Conservation (phyloP, 2,113 vertebrate genomes). For the Boleophthalmus pectinirostris region DNA sequence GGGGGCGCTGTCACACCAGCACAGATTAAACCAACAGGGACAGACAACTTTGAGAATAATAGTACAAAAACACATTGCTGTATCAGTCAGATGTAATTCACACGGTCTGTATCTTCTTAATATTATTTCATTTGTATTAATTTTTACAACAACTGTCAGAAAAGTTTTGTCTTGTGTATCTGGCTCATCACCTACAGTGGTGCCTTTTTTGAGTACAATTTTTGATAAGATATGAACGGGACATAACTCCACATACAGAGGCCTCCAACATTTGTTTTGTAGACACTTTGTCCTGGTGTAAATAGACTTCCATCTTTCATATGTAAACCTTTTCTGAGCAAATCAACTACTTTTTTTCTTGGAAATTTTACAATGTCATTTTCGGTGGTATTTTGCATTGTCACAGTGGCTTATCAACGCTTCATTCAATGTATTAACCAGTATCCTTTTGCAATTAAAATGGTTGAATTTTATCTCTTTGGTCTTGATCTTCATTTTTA, state of each 20-base stretch:
- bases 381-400: slow-evolving; percentile 74
- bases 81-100: not conserved
- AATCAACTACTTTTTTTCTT: slow-evolving; percentile 57
- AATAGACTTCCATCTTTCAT: slow-evolving; percentile 66
- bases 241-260: slow-evolving; percentile 57
- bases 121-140: slow-evolving; percentile 12
- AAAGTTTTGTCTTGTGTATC: slow-evolving; percentile 55
- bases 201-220: slow-evolving; percentile 68
- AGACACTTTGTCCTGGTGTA: slow-evolving; percentile 60
- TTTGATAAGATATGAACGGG: slow-evolving; percentile 56
- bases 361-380: slow-evolving; percentile 62
- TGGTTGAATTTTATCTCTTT: slow-evolving; percentile 57
- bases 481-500: not conserved
- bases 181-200: slow-evolving; percentile 64
- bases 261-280: slow-evolving; percentile 61
- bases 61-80: slow-evolving; percentile 52
- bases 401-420: slow-evolving; percentile 78
- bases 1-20: slow-evolving; percentile 59
- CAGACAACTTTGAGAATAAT: slow-evolving; percentile 35
- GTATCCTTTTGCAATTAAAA: slow-evolving; percentile 78
- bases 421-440: slow-evolving; percentile 77
- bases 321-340: slow-evolving; percentile 57
- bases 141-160: slow-evolving; percentile 41
- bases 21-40: slow-evolving; percentile 53
- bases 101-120: not conserved